Base-by-base conservation (phyloP, 1,140 invertebrate species). In the Tyrophagus putrescentiae region DNA sequence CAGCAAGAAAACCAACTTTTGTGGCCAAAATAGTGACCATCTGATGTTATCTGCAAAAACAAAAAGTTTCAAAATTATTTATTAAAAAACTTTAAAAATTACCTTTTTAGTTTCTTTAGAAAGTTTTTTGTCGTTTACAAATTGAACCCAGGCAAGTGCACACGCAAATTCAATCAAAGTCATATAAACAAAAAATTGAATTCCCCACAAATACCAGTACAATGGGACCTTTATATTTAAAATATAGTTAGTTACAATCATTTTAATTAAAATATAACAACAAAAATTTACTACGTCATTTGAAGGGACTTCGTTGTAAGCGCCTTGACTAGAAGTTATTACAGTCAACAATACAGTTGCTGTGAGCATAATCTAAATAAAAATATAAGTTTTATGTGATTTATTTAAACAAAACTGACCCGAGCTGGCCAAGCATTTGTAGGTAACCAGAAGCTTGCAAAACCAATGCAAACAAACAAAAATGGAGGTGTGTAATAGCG, bases 371-470 rank as follows among this genome's bases (percentile, higher is more conserved):
- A 27, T 48, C 18, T n/a, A 13, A 39, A 39, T 13, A 13, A 39
- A 39, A 39, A 13, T 39, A 39, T n/a, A n/a, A n/a, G n/a, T n/a
- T n/a, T n/a, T n/a, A n/a, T n/a, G n/a, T n/a, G n/a, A 27, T 7
- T 48, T 48, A n/a, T n/a, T n/a, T n/a, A n/a, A n/a, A n/a, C n/a
- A n/a, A n/a, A n/a, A n/a, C n/a, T n/a, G 21, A 59, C 64, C 28
- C 66, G 52, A 4, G 62, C 66, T 6, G 66, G 64, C 44, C 62
- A 65, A 13, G 62, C 64, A 29, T 59, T 41, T 3, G 61, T 60
- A 9, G 64, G 64, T n/a, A 65, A 62, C 66, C 66, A 67, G 29
- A 67, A 45, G 1, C 63, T 61, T 13, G 64, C 53, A 34, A 65
- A 67, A n/a, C 62, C 61, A 45, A 62, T 64, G n/a, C 56, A 54